A percentile compares a stretch with the other conserved stretches of the same genome.
Evolutionary conservation across 2,888 invertebrate species (phyloP).

Genomic region (Heliconius sara): DNA sequence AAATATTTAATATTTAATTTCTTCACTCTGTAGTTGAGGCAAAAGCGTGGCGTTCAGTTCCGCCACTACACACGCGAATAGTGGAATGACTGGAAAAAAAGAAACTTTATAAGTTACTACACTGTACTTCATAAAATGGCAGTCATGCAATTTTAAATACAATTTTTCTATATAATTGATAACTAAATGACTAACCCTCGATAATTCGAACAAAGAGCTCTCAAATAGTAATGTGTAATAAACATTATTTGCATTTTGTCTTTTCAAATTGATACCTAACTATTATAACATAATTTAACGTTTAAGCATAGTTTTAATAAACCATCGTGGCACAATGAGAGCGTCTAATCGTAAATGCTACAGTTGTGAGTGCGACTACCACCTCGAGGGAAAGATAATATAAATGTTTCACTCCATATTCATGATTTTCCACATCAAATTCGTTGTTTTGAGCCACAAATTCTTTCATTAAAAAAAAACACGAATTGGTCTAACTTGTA

Average conservation of each 20-base stretch:
- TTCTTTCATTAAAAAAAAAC: too few relatives aligned
- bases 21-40: too few relatives aligned
- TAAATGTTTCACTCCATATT: too few relatives aligned
- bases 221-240: not conserved
- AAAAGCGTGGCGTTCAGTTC: too few relatives aligned
- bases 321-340: not conserved
- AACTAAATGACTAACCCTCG: not conserved
- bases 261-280: not conserved
- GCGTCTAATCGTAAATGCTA: not conserved
- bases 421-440: too few relatives aligned
- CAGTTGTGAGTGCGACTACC: not conserved
- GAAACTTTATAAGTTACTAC: too few relatives aligned
- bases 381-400: not conserved
- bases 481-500: too few relatives aligned
- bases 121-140: not conserved
- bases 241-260: not conserved
- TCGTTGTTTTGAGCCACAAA: too few relatives aligned
- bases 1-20: too few relatives aligned
- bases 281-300: not conserved
- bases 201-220: not conserved
- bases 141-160: not conserved
- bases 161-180: slow-evolving; percentile 4
- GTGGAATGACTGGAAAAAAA: too few relatives aligned
- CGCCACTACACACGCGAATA: too few relatives aligned
- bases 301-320: not conserved